Evolutionary conservation across 2,113 vertebrate genomes (phyloP).

Genomic region (Zosterops hypoxanthus): DNA sequence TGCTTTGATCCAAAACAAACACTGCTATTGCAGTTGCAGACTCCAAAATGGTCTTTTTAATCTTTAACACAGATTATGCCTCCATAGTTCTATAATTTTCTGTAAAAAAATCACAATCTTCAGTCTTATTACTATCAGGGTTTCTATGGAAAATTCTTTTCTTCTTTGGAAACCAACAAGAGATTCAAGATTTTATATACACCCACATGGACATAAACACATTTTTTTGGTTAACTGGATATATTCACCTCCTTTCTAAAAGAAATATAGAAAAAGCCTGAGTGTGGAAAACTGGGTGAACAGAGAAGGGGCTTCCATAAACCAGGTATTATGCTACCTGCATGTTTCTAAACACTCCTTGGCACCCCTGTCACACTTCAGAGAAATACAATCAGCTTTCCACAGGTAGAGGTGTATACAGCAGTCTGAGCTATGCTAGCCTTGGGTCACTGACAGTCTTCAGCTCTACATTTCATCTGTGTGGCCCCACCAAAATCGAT

Average conservation of each 20-base stretch:
- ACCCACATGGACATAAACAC: background rate
- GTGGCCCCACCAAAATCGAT: fast-evolving
- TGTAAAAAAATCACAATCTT: background rate
- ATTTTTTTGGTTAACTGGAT: background rate
- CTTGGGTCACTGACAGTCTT: background rate
- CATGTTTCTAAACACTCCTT: background rate
- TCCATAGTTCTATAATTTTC: background rate
- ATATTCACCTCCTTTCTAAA: background rate
- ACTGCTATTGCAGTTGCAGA: background rate
- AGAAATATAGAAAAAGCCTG: background rate
- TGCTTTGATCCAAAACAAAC: background rate
- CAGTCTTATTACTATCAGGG: background rate
- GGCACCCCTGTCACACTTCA: background rate
- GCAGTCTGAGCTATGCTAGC: background rate
- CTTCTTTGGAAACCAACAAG: conserved; percentile 11
- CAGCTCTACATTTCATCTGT: background rate
- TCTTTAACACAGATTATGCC: background rate
- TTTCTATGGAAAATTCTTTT: conserved; percentile 44
- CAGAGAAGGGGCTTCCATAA: background rate
- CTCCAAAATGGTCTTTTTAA: background rate
- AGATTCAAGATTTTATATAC: conserved; percentile 8
- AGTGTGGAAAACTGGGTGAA: background rate
- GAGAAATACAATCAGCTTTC: background rate
- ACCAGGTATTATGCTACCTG: background rate
- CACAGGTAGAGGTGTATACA: background rate